A percentile compares a stretch with the other conserved stretches of the same genome.
These are phyloP conservation scores for Tympanuchus pallidicinctus DNA, from an alignment of 2,113 vertebrate species.

Conservation along the genomic window DNA sequence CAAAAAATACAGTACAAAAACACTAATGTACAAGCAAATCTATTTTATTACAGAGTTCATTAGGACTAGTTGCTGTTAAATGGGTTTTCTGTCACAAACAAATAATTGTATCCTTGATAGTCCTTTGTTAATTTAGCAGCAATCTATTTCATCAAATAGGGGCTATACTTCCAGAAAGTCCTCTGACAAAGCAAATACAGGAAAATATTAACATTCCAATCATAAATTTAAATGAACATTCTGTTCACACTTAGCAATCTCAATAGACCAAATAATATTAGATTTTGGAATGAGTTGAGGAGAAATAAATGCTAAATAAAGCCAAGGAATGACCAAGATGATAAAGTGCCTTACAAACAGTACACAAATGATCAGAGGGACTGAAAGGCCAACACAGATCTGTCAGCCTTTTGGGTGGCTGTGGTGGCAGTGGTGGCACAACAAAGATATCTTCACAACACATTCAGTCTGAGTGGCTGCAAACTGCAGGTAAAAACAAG, in stretches of 20 bases:
- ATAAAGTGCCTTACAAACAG: not conserved
- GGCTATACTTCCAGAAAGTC: not conserved
- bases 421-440: not conserved
- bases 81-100: not conserved
- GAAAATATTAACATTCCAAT: not conserved
- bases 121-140: not conserved
- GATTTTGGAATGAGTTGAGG: not conserved
- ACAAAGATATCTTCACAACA: not conserved
- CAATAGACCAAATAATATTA: not conserved
- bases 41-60: not conserved
- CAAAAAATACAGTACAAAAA: not conserved
- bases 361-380: not conserved
- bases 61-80: not conserved
- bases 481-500: not conserved
- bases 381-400: not conserved
- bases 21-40: not conserved
- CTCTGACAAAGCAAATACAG: not conserved
- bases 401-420: not conserved
- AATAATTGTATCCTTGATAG: not conserved
- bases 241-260: not conserved
- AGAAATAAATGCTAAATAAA: not conserved
- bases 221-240: not conserved
- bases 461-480: not conserved
- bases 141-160: not conserved
- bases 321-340: not conserved